Evolutionary conservation across 2,888 invertebrate species (phyloP).

Genomic region (Andrena bicolor): DNA sequence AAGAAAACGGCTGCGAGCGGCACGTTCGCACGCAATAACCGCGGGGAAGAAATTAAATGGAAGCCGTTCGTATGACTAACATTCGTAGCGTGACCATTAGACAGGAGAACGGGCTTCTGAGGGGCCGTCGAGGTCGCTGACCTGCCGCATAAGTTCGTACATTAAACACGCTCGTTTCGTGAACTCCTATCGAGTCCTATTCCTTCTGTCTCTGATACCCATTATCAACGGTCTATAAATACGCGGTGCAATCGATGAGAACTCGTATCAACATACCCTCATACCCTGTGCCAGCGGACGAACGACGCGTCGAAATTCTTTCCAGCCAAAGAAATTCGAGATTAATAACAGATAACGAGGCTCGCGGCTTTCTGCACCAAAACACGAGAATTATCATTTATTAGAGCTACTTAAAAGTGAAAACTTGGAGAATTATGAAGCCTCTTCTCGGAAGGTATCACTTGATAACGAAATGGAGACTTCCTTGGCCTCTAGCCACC

Average conservation of each 20-base stretch:
- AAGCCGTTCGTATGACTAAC: conserved; percentile 56
- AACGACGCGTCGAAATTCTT: not conserved
- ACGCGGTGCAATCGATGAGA: conserved; percentile 11
- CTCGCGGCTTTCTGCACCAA: no score
- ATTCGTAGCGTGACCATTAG: conserved; percentile 59
- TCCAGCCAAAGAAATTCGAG: no score
- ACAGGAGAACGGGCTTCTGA: conserved; percentile 54
- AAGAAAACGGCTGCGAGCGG: conserved; percentile 17
- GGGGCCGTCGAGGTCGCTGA: conserved; percentile 60
- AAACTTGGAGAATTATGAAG: no score
- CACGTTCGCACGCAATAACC: conserved; percentile 15
- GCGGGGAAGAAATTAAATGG: conserved; percentile 42
- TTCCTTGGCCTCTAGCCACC: not conserved
- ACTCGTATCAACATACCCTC: not conserved
- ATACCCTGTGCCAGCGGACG: not conserved
- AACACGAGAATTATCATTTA: no score
- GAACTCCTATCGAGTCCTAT: conserved; percentile 30
- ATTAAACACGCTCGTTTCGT: conserved; percentile 48
- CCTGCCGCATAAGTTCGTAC: conserved; percentile 60
- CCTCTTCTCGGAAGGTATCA: no score
- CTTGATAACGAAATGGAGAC: not conserved
- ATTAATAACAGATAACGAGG: no score
- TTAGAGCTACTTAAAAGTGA: no score
- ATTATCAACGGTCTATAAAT: conserved; percentile 31
- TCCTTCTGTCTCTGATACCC: conserved; percentile 29